Percentiles rank a stretch among this genome's conserved stretches.
These are phyloP conservation scores for Procambarus virginalis DNA, from an alignment of 1,140 invertebrate species.

Conservation along the genomic window DNA sequence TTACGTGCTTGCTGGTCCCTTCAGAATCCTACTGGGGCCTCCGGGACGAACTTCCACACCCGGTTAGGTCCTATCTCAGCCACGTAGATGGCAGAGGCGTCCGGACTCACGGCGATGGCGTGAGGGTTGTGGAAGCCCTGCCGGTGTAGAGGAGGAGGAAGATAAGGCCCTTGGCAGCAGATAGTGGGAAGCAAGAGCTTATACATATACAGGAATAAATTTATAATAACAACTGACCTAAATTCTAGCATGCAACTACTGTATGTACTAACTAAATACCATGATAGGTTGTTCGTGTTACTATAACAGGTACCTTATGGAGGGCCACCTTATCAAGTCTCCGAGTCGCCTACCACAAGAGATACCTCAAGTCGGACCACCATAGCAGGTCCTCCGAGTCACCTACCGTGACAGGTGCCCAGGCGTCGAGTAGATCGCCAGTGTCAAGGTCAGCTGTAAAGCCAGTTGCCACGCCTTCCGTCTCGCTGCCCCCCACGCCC, in stretches of 20 bases:
- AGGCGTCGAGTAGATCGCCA: conserved; percentile 30
- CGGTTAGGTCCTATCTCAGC: conserved; percentile 89
- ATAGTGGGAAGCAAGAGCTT: not conserved
- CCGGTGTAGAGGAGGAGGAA: not conserved
- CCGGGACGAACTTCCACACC: conserved; percentile 74
- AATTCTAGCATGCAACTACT: no score
- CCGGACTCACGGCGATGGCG: conserved; percentile 84
- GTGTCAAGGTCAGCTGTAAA: conserved; percentile 42
- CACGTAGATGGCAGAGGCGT: conserved; percentile 86
- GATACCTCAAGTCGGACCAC: no score
- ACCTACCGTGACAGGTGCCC: conserved; percentile 25
- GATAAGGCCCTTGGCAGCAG: not conserved
- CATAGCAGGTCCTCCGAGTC: no score
- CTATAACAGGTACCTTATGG: no score
- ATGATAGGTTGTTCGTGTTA: no score
- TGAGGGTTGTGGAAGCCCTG: conserved; percentile 87
- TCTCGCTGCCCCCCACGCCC: conserved; percentile 44
- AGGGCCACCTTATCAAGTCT: no score
- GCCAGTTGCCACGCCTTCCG: conserved; percentile 40
- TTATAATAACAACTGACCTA: no score
- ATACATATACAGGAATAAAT: not conserved
- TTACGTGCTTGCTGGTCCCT: not conserved
- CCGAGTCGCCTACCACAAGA: no score
- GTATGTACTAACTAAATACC: no score
- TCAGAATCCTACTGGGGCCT: not conserved